Conservation (phyloP, 2,888 invertebrate genomes). For the Zaprionus bogoriensis region DNA sequence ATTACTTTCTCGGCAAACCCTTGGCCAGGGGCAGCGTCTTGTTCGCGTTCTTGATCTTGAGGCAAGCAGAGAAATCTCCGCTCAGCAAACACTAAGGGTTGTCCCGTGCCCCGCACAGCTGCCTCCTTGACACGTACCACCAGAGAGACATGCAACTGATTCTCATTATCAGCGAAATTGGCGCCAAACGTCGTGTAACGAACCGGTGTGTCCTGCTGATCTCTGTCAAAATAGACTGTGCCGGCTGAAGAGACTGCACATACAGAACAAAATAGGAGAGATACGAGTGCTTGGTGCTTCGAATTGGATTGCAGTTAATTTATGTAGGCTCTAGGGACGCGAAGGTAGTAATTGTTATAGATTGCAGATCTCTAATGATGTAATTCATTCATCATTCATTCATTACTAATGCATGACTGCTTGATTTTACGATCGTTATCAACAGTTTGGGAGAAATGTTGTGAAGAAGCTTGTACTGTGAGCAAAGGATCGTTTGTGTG, state of each 20-base stretch:
- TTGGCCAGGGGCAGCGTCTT: conserved; percentile 26
- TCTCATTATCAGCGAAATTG: conserved; percentile 27
- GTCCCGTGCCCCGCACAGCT: conserved; percentile 52
- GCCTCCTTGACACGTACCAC: conserved; percentile 68
- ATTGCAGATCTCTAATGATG: background rate
- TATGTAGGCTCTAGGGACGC: background rate
- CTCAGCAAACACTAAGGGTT: conserved; percentile 39
- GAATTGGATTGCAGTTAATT: background rate
- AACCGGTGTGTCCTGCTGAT: conserved; percentile 61
- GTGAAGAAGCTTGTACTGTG: too few relatives aligned
- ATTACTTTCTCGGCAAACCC: conserved; percentile 62
- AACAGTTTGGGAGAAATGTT: too few relatives aligned
- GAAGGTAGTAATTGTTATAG: background rate
- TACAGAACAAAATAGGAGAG: background rate
- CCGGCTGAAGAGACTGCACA: background rate
- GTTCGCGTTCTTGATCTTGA: conserved; percentile 37
- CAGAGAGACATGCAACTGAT: conserved; percentile 29
- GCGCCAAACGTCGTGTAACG: conserved; percentile 61
- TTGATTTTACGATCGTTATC: too few relatives aligned
- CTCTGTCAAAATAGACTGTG: conserved; percentile 20
- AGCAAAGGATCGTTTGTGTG: too few relatives aligned
- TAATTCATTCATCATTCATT: too few relatives aligned
- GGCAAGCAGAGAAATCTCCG: conserved; percentile 53
- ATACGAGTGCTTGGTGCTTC: background rate
- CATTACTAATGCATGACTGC: too few relatives aligned